These are phyloP conservation scores for Gymnocephalus cernua DNA, from an alignment of 2,113 vertebrate genomes.

Conservation along the genomic window DNA sequence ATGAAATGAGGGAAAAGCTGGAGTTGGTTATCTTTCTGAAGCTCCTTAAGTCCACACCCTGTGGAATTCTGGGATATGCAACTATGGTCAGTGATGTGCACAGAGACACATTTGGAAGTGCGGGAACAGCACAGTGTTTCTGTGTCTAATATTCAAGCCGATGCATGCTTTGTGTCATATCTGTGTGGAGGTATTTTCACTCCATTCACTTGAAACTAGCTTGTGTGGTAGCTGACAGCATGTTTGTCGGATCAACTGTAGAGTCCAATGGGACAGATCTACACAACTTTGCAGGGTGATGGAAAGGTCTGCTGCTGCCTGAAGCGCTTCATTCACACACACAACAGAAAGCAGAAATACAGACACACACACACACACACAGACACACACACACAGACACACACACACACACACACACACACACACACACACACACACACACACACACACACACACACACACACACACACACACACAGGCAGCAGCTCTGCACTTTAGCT, in stretches of 20 bases:
- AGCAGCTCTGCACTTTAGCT: conserved; percentile 53
- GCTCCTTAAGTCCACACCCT: conserved; percentile 51
- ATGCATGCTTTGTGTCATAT: conserved; percentile 5
- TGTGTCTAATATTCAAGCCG: conserved; percentile 31
- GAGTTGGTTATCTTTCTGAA: conserved; percentile 72
- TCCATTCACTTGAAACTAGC: conserved; percentile 16
- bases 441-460: conserved; percentile 23
- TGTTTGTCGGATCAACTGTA: conserved; percentile 48
- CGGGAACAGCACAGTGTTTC: conserved; percentile 2
- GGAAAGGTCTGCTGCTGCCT: conserved; percentile 65
- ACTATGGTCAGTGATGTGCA: conserved; percentile 54
- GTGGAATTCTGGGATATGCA: conserved; percentile 64
- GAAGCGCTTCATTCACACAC: conserved; percentile 63
- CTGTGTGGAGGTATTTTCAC: conserved; percentile 3
- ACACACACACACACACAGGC: conserved; percentile 23
- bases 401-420: conserved; percentile 19
- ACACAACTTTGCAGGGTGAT: conserved; percentile 63
- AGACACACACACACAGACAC: conserved; percentile 42
- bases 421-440: conserved; percentile 30
- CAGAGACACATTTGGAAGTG: conserved; percentile 16
- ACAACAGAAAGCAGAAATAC: conserved; percentile 35
- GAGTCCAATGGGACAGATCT: conserved; percentile 56
- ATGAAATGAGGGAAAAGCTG: conserved; percentile 74
- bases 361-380: conserved; percentile 8
- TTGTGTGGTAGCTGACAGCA: conserved; percentile 30